Conservation (phyloP, 2,113 vertebrate genomes). For the Bubo blakistoni region DNA sequence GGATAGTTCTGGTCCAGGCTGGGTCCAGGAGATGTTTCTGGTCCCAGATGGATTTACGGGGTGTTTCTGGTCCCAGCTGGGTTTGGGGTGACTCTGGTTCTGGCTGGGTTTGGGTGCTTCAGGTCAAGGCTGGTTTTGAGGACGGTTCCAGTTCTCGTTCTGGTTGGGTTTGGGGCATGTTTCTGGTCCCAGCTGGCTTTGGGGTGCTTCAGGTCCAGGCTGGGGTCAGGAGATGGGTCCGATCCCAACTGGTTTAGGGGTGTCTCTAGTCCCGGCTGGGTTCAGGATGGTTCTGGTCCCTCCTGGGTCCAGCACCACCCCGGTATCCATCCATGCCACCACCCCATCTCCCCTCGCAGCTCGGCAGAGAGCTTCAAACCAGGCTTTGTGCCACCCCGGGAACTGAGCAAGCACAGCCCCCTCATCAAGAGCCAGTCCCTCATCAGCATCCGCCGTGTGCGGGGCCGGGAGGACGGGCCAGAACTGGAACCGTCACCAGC, state of each 20-base stretch:
- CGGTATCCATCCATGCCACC: fast-evolving
- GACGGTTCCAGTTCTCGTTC: background rate
- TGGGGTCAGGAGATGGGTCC: background rate
- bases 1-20: background rate
- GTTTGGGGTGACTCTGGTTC: no score
- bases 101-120: background rate
- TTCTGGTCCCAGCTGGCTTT: background rate
- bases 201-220: background rate
- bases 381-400: constrained; percentile 78
- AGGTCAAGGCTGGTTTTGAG: background rate
- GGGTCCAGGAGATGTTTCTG: background rate
- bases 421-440: constrained; percentile 83
- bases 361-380: constrained; percentile 71
- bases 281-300: background rate
- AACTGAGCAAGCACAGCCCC: constrained; percentile 82
- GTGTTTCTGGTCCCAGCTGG: background rate
- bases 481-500: background rate
- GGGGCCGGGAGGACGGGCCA: background rate
- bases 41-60: background rate
- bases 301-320: no score
- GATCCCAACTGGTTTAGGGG: background rate
- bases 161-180: background rate
- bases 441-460: constrained; percentile 63
- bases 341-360: background rate
- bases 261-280: background rate